phyloP scores from a whole-genome alignment of 2,113 vertebrate species.

The Ptychochromis oligacanthus region DNA sequence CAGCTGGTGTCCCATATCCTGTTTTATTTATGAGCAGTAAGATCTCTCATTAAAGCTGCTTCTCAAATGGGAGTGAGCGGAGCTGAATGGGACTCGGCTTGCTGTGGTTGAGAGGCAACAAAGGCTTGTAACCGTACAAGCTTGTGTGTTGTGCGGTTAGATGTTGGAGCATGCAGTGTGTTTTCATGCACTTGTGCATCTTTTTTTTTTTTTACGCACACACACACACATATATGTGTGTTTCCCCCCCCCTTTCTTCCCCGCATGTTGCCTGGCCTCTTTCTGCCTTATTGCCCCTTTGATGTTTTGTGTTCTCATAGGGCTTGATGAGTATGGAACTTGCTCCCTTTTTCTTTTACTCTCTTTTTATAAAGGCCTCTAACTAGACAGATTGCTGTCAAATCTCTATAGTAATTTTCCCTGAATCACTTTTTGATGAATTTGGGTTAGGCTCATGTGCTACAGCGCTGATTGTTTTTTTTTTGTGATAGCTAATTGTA shows the following conservation, averaged over 20 bases:
- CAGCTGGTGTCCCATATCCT: conserved; percentile 70
- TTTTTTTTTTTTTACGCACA: conserved; percentile 4
- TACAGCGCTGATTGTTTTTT: not conserved
- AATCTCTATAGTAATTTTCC: not conserved
- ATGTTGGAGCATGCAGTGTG: conserved; percentile 9
- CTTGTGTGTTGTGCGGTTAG: conserved; percentile 28
- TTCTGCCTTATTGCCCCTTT: conserved; percentile 46
- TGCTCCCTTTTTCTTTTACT: conserved; percentile 7
- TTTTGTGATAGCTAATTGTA: not conserved
- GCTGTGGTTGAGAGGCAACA: conserved; percentile 38
- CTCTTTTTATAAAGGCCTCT: conserved; percentile 21
- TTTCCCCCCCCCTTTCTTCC: not conserved
- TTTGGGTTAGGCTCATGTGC: not conserved
- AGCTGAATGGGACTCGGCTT: conserved; percentile 31
- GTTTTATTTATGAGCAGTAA: conserved; percentile 78
- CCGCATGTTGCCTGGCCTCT: conserved; percentile 26
- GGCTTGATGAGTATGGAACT: conserved; percentile 26
- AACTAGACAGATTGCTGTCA: conserved; percentile 37
- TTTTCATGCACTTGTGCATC: conserved; percentile 17
- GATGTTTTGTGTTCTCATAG: conserved; percentile 45
- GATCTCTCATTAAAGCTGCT: conserved; percentile 67
- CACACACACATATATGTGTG: not conserved
- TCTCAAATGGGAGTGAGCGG: conserved; percentile 50
- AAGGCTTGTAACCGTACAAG: conserved; percentile 26
- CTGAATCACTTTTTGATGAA: not conserved